phyloP scores from a whole-genome alignment of 37 sponge, comb jelly and placozoan species.

The Axinella damicornis region DNA sequence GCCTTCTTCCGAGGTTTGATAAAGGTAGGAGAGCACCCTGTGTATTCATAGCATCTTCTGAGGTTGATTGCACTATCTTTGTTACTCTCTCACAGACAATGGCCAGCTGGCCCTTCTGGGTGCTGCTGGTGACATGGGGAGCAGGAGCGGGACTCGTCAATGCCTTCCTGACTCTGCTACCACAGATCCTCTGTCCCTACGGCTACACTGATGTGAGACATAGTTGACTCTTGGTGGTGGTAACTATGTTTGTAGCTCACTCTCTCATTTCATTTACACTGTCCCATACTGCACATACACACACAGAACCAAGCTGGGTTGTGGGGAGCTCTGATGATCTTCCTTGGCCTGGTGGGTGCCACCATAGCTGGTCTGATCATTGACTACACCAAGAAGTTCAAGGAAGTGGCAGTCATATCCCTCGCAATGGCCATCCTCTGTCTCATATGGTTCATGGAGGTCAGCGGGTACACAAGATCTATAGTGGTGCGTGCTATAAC shows the following conservation, averaged over 20 bases:
- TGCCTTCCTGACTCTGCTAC: constrained; percentile 66
- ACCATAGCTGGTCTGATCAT: constrained; percentile 54
- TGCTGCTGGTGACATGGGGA: constrained; percentile 72
- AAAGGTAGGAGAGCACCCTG: too few relatives aligned
- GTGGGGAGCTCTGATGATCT: constrained; percentile 79
- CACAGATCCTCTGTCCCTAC: constrained; percentile 85
- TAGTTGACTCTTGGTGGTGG: too few relatives aligned
- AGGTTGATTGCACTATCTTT: too few relatives aligned
- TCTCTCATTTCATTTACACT: too few relatives aligned
- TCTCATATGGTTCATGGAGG: constrained; percentile 69
- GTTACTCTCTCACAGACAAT: constrained; percentile 18
- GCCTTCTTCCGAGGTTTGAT: constrained; percentile 79
- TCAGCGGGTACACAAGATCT: background rate
- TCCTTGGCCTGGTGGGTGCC: constrained; percentile 77
- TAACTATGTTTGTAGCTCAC: too few relatives aligned
- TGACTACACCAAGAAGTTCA: constrained; percentile 78
- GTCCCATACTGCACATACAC: too few relatives aligned
- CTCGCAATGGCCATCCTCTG: constrained; percentile 46
- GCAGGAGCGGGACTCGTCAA: constrained; percentile 67
- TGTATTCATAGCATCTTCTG: too few relatives aligned
- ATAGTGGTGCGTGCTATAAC: too few relatives aligned
- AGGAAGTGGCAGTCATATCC: constrained; percentile 62
- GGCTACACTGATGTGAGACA: constrained; percentile 81
- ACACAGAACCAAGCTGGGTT: constrained; percentile 71
- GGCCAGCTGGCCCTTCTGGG: constrained; percentile 21